Evolutionary conservation across 2,888 invertebrate genomes (phyloP).

Genomic region (Linnaemya vulpina): DNA sequence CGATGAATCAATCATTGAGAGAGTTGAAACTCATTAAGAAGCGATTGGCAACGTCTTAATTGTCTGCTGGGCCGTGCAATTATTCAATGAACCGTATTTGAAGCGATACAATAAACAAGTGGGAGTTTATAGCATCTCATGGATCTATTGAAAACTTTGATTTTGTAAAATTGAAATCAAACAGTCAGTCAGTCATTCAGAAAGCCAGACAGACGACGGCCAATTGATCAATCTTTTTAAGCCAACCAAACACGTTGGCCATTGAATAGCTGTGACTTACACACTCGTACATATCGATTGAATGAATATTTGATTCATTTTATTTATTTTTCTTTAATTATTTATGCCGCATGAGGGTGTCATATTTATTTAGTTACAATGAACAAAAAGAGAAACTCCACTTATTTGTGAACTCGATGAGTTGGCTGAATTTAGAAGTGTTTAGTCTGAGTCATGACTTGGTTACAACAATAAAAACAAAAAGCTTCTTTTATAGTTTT

Average conservation of each 20-base stretch:
- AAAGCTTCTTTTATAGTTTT: no score
- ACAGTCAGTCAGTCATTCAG: background rate
- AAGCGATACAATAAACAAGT: slow-evolving; percentile 11
- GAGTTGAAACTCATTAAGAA: background rate
- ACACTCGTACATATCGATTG: background rate
- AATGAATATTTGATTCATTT: background rate
- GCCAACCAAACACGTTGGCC: background rate
- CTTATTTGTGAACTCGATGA: background rate
- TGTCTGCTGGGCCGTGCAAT: slow-evolving; percentile 3
- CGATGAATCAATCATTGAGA: background rate
- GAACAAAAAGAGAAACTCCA: background rate
- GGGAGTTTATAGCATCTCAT: background rate
- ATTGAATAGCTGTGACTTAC: slow-evolving; percentile 29
- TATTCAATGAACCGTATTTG: slow-evolving; percentile 33
- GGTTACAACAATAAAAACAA: background rate
- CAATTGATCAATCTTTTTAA: background rate
- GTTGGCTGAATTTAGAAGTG: background rate
- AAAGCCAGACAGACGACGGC: background rate
- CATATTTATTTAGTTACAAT: background rate
- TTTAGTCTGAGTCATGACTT: background rate
- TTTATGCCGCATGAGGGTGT: background rate
- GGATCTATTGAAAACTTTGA: slow-evolving; percentile 2
- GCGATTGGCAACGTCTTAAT: slow-evolving; percentile 18
- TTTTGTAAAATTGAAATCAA: background rate
- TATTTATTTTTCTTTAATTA: background rate